Conservation (phyloP, 2,888 invertebrate genomes). For the Standfussiana lucernea region DNA sequence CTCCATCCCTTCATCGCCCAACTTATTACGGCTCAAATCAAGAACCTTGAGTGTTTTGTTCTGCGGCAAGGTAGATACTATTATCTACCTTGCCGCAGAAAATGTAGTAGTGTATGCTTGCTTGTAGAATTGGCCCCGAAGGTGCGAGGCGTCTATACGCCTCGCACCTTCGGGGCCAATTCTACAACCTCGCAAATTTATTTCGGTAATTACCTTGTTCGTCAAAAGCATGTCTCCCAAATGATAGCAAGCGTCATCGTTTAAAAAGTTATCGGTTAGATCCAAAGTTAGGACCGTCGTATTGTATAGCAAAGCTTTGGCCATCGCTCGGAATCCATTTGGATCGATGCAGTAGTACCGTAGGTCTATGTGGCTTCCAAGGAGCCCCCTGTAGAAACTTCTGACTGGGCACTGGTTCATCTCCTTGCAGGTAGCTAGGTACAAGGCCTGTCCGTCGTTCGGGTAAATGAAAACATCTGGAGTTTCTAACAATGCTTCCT, state of each 20-base stretch:
- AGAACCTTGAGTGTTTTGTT: constrained; percentile 74
- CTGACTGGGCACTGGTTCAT: constrained; percentile 78
- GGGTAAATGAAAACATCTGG: constrained; percentile 70
- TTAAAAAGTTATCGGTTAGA: constrained; percentile 82
- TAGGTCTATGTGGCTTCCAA: constrained; percentile 77
- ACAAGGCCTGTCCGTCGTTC: constrained; percentile 82
- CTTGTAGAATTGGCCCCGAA: no score
- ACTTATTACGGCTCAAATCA: constrained; percentile 77
- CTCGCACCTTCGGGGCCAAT: constrained; percentile 79
- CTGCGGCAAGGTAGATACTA: no score
- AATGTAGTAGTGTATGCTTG: no score
- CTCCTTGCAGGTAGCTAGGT: constrained; percentile 79
- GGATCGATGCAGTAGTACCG: constrained; percentile 82
- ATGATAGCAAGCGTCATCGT: constrained; percentile 81
- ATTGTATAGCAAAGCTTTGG: constrained; percentile 78
- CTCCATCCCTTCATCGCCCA: constrained; percentile 76
- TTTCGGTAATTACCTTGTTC: constrained; percentile 75
- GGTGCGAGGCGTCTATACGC: no score
- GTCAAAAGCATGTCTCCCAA: constrained; percentile 78
- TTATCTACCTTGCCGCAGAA: no score
- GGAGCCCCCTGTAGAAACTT: constrained; percentile 75
- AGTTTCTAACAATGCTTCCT: constrained; percentile 75
- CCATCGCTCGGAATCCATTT: constrained; percentile 79
- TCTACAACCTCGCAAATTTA: constrained; percentile 82
- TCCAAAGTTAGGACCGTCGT: constrained; percentile 75